Conservation (phyloP, 1,140 invertebrate species). For the Diorhabda carinulata region DNA sequence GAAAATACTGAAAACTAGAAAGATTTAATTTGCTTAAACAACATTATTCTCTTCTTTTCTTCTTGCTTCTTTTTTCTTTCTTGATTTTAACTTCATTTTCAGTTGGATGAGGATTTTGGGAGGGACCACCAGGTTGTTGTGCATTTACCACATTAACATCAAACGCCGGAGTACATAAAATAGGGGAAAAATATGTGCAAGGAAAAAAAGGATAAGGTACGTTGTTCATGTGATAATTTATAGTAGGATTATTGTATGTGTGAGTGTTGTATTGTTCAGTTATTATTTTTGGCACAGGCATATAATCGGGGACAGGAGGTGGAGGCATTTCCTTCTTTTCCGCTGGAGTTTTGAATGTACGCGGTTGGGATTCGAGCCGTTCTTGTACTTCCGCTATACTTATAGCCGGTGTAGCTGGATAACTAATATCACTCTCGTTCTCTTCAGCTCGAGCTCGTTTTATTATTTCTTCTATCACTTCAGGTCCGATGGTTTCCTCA, state of each 20-base stretch:
- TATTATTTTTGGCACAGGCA: slow-evolving; percentile 20
- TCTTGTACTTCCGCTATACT: slow-evolving; percentile 38
- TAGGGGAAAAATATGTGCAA: slow-evolving; percentile 15
- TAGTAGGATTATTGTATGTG: slow-evolving; percentile 37
- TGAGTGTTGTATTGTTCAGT: slow-evolving; percentile 37
- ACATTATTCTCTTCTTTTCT: slow-evolving; percentile 8
- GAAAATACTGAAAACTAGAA: too few relatives aligned
- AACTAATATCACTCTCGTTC: slow-evolving; percentile 31
- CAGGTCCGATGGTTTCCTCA: slow-evolving; percentile 6
- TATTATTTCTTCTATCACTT: slow-evolving; percentile 21
- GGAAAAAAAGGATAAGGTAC: slow-evolving; percentile 24
- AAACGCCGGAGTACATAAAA: slow-evolving; percentile 12
- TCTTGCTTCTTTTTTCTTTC: slow-evolving; percentile 13
- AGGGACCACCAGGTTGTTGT: background rate
- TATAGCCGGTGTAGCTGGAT: slow-evolving; percentile 37
- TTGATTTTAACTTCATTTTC: background rate
- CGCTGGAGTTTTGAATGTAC: slow-evolving; percentile 33
- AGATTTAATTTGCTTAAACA: too few relatives aligned
- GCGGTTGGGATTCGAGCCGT: slow-evolving; percentile 13
- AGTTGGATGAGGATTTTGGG: background rate
- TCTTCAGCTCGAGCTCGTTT: slow-evolving; percentile 14
- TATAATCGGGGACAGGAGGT: slow-evolving; percentile 19
- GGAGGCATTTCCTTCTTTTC: slow-evolving; percentile 35
- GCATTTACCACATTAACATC: slow-evolving; percentile 12
- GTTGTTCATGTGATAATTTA: slow-evolving; percentile 39